Conservation (phyloP, 2,797 vertebrate species). For the Australoheros facetus region DNA sequence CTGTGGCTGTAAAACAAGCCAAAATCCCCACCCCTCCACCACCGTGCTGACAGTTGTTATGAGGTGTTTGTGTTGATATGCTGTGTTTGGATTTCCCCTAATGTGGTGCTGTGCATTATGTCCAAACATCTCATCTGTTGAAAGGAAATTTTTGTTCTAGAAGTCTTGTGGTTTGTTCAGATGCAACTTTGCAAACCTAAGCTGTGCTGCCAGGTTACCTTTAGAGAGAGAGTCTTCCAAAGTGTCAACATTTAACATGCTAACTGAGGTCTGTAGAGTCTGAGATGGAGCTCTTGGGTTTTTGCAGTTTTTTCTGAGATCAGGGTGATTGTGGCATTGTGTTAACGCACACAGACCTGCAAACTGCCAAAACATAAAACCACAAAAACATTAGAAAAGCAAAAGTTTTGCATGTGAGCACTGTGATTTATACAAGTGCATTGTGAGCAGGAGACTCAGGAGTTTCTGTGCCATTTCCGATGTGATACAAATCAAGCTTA, state of each 20-base stretch:
- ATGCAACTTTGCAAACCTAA: background rate
- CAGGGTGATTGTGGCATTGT: background rate
- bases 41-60: background rate
- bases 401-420: background rate
- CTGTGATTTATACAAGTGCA: background rate
- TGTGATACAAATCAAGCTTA: slow-evolving; percentile 7
- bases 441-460: background rate
- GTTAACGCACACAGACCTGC: too few relatives aligned
- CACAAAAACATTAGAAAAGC: background rate
- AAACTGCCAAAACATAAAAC: background rate
- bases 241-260: background rate
- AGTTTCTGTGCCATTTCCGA: background rate
- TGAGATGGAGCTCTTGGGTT: background rate
- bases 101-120: background rate
- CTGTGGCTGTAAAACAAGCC: too few relatives aligned
- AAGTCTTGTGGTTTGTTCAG: background rate
- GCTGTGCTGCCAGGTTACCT: background rate
- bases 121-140: background rate
- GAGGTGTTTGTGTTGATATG: background rate
- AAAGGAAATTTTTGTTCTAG: background rate
- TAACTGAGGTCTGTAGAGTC: background rate
- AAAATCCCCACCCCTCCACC: background rate
- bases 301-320: background rate
- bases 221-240: background rate
- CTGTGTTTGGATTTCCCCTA: too few relatives aligned